Evolutionary conservation across 2,888 invertebrate genomes (phyloP).

Genomic region (Drosophila trichaetosa): DNA sequence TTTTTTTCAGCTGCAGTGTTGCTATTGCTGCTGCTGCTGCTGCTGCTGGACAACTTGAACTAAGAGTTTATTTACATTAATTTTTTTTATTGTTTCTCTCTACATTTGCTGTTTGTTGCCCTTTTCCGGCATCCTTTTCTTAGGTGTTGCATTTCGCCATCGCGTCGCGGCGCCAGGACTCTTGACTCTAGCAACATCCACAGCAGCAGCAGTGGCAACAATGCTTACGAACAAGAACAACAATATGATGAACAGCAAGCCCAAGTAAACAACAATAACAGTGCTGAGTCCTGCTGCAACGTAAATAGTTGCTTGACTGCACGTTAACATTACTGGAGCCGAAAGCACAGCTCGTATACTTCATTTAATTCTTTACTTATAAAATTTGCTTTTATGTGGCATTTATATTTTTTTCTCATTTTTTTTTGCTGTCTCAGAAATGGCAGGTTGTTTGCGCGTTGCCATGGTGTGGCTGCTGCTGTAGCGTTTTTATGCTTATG

Average conservation of each 20-base stretch:
- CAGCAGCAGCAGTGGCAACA: slow-evolving; percentile 20
- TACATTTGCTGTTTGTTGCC: slow-evolving; percentile 14
- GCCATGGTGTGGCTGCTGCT: slow-evolving; percentile 11
- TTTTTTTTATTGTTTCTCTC: slow-evolving; percentile 26
- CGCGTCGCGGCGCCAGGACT: slow-evolving; percentile 36
- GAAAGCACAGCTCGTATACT: slow-evolving; percentile 54
- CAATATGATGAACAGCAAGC: slow-evolving; percentile 5
- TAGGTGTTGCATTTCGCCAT: slow-evolving; percentile 21
- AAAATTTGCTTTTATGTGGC: slow-evolving; percentile 47
- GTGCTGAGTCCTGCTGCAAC: slow-evolving; percentile 19
- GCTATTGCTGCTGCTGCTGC: slow-evolving; percentile 8
- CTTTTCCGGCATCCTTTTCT: slow-evolving; percentile 36
- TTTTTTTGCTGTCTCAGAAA: slow-evolving; percentile 4
- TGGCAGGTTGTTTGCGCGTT: slow-evolving; percentile 15
- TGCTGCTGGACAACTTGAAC: slow-evolving; percentile 49
- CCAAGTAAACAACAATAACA: slow-evolving; percentile 29
- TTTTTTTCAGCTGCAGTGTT: neutral
- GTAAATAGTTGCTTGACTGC: slow-evolving; percentile 49
- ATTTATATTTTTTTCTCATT: neutral
- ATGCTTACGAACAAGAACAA: neutral
- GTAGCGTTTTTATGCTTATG: slow-evolving; percentile 25
- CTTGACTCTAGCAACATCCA: slow-evolving; percentile 44
- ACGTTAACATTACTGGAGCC: slow-evolving; percentile 57
- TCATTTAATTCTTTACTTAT: slow-evolving; percentile 68
- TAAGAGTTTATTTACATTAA: slow-evolving; percentile 67